These are phyloP conservation scores for Amphipoea lucens DNA, from an alignment of 2,888 invertebrate genomes.

Conservation along the genomic window DNA sequence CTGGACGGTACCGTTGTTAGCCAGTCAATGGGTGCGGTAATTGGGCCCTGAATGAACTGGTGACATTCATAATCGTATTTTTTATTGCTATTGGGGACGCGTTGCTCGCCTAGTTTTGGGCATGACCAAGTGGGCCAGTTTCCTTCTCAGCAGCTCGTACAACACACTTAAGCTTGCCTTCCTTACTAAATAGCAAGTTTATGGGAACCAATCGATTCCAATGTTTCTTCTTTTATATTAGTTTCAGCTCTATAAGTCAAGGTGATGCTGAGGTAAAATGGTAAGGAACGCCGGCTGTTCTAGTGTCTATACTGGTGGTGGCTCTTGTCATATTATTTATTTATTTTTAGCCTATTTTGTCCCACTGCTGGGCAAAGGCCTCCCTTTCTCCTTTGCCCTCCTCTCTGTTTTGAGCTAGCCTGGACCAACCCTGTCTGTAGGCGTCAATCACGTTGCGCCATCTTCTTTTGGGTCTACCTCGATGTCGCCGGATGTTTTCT, in stretches of 20 bases:
- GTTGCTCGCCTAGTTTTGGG: conserved; percentile 4
- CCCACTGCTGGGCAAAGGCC: too few species aligned
- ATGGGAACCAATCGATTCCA: not conserved
- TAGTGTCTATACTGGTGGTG: not conserved
- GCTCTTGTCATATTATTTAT: too few species aligned
- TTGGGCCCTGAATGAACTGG: conserved; percentile 79
- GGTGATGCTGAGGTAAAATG: too few species aligned
- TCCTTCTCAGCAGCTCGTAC: not conserved
- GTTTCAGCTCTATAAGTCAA: too few species aligned
- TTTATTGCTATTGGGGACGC: conserved; percentile 43
- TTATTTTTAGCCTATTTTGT: too few species aligned
- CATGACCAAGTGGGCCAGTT: not conserved
- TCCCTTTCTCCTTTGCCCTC: too few species aligned
- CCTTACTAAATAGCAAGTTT: not conserved
- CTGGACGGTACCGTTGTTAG: conserved; percentile 77
- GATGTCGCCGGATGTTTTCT: not conserved
- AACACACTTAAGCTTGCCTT: not conserved
- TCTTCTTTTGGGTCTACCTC: too few species aligned
- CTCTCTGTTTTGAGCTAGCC: too few species aligned
- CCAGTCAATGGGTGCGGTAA: conserved; percentile 82
- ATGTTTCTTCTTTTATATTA: not conserved
- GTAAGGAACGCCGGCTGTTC: not conserved
- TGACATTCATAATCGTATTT: conserved; percentile 77
- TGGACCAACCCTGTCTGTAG: too few species aligned
- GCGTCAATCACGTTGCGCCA: too few species aligned